Evolutionary conservation across 2,113 vertebrate species (phyloP).

Genomic region (Psilopsiagon aurifrons): DNA sequence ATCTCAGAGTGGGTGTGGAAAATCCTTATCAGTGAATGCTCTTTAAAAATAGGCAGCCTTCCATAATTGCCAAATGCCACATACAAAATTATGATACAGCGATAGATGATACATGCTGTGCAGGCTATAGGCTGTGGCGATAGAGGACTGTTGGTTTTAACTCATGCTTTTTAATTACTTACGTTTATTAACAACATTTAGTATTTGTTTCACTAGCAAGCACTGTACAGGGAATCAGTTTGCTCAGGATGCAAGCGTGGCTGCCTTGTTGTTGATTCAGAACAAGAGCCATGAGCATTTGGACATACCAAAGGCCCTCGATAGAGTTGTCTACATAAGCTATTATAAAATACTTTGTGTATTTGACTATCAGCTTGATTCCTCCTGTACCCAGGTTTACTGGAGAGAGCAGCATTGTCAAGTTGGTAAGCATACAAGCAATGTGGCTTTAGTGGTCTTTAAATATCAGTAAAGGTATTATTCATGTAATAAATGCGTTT

Average conservation of each 20-base stretch:
- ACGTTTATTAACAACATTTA: neutral
- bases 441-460: neutral
- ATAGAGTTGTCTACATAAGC: neutral
- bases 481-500: neutral
- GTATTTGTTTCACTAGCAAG: neutral
- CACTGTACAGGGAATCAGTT: neutral
- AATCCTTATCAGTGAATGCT: conserved; percentile 1
- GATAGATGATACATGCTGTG: neutral
- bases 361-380: neutral
- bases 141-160: neutral
- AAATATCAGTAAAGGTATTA: neutral
- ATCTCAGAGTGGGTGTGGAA: conserved; percentile 10
- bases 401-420: neutral
- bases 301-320: neutral
- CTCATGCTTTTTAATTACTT: conserved; percentile 13
- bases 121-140: neutral
- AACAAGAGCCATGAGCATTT: neutral
- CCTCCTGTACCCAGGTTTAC: neutral
- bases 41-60: conserved; percentile 5
- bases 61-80: neutral
- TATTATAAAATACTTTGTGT: neutral
- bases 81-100: neutral
- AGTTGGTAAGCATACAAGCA: neutral
- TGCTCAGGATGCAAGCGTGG: neutral
- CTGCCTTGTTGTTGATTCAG: neutral